Conservation (phyloP, 2,888 invertebrate genomes). For the Azorinus chamasolen region DNA sequence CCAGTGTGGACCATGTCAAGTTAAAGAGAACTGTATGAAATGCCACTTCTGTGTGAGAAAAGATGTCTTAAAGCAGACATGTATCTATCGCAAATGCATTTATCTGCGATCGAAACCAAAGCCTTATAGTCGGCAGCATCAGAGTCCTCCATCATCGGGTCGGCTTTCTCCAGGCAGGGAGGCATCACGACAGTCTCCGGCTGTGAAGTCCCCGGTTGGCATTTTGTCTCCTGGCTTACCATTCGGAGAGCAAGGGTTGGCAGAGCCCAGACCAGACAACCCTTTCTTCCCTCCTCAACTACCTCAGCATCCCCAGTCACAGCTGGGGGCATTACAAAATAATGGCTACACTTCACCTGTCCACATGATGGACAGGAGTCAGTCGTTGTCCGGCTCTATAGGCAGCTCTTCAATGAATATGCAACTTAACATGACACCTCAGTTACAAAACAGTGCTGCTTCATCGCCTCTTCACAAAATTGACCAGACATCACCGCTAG, state of each 20-base stretch:
- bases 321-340: constrained; percentile 43
- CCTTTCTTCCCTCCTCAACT: constrained; percentile 61
- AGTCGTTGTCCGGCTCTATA: constrained; percentile 1
- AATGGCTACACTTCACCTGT: constrained; percentile 52
- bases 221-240: constrained; percentile 17
- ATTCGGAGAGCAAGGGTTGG: constrained; percentile 44
- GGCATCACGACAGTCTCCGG: constrained; percentile 31
- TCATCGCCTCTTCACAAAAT: constrained; percentile 57
- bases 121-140: constrained; percentile 65
- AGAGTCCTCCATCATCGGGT: constrained; percentile 44
- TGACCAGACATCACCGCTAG: constrained; percentile 56
- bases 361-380: constrained; percentile 33
- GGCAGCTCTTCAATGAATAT: constrained; percentile 24
- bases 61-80: constrained; percentile 81
- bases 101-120: constrained; percentile 78
- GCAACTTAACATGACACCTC: constrained; percentile 55
- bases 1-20: constrained; percentile 82
- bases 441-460: constrained; percentile 39
- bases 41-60: constrained; percentile 81
- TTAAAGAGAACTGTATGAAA: constrained; percentile 82
- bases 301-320: constrained; percentile 54
- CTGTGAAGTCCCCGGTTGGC: constrained; percentile 37
- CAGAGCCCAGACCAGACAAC: constrained; percentile 51
- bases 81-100: constrained; percentile 82
- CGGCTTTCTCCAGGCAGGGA: constrained; percentile 48